phyloP scores from a whole-genome alignment of 2,888 invertebrate species.

The Anarsia innoxiella region DNA sequence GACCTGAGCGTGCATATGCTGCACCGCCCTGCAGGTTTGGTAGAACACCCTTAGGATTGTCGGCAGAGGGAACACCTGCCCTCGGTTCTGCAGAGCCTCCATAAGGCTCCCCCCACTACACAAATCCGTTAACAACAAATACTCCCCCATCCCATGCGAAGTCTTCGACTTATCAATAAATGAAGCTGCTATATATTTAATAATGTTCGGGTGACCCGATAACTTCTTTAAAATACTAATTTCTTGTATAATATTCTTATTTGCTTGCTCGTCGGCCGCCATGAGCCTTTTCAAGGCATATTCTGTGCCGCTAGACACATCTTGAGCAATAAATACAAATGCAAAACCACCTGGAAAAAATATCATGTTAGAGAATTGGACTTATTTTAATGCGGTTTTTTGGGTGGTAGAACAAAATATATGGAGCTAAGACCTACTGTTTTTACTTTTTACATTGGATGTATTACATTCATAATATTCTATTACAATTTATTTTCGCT shows the following conservation, averaged over 20 bases:
- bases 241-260: conserved; percentile 86
- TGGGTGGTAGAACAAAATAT: no score
- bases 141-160: conserved; percentile 89
- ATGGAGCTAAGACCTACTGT: no score
- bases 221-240: conserved; percentile 90
- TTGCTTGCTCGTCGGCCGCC: conserved; percentile 88
- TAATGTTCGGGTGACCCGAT: conserved; percentile 93
- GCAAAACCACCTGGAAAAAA: conserved; percentile 96
- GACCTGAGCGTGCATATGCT: conserved; percentile 93
- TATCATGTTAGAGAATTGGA: no score
- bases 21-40: conserved; percentile 91
- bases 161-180: conserved; percentile 87
- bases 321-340: conserved; percentile 95
- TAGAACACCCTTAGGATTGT: conserved; percentile 90
- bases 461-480: no score
- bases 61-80: conserved; percentile 77
- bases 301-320: conserved; percentile 87
- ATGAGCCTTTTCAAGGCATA: conserved; percentile 94
- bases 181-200: conserved; percentile 90
- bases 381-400: no score
- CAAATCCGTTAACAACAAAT: conserved; percentile 92
- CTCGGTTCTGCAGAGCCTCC: conserved; percentile 77
- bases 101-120: conserved; percentile 89
- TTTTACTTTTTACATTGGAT: no score
- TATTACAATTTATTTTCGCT: no score